Evolutionary conservation across 1,140 invertebrate genomes (phyloP).

Genomic region (Rhagoletis zephyria): DNA sequence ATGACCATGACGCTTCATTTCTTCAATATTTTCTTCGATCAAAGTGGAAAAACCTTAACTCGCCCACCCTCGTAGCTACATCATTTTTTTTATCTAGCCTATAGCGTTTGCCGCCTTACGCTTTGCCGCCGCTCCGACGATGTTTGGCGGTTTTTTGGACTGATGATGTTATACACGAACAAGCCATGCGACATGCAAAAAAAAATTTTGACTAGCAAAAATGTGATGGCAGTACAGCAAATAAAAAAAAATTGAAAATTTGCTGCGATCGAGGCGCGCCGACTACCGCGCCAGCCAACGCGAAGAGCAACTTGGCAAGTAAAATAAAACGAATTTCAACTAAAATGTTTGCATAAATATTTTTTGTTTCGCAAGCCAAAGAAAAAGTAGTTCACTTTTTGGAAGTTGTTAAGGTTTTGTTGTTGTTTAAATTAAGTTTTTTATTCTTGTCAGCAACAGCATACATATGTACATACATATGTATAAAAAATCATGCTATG

Average conservation of each 20-base stretch:
- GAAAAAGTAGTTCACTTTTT: constrained; percentile 42
- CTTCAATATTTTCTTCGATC: no score
- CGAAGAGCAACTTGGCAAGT: neutral
- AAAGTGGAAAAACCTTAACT: no score
- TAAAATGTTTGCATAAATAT: constrained; percentile 9
- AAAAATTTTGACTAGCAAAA: neutral
- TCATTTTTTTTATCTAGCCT: neutral
- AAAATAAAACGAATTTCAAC: neutral
- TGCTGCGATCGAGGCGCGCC: neutral
- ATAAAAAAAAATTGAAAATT: neutral
- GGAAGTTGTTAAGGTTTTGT: neutral
- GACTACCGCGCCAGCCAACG: neutral
- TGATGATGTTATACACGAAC: neutral
- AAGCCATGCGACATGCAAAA: neutral
- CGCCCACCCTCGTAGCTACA: no score
- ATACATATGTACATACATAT: neutral
- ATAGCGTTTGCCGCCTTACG: neutral
- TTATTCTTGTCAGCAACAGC: neutral
- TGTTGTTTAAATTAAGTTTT: neutral
- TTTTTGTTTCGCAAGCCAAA: neutral
- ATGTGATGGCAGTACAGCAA: neutral
- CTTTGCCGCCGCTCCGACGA: neutral
- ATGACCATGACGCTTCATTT: no score
- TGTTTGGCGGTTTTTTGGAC: constrained; percentile 21
- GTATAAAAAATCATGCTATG: neutral